phyloP scores from a whole-genome alignment of 1,140 invertebrate species.

The Bombus superbus region DNA sequence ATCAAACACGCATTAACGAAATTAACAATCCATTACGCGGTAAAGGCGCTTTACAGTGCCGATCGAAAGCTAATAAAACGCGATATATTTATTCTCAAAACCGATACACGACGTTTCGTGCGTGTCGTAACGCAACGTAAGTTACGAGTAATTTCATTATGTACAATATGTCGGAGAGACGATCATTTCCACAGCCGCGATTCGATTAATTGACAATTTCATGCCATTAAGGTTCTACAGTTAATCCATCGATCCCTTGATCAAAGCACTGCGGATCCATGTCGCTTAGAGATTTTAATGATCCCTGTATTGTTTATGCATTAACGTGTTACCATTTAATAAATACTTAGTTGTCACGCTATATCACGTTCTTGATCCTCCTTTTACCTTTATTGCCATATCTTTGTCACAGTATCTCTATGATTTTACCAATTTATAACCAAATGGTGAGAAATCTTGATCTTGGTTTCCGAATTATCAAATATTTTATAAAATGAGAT shows the following conservation, averaged over 20 bases:
- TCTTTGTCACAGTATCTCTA: not conserved
- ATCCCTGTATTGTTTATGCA: constrained; percentile 10
- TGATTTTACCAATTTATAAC: not conserved
- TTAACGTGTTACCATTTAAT: constrained; percentile 20
- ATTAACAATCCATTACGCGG: constrained; percentile 53
- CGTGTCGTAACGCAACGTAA: not conserved
- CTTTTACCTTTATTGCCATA: not conserved
- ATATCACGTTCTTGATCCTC: not conserved
- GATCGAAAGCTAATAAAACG: constrained; percentile 28
- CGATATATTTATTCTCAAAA: constrained; percentile 34
- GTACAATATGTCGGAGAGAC: not conserved
- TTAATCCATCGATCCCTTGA: constrained; percentile 56
- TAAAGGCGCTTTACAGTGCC: constrained; percentile 4
- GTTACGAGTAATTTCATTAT: constrained; percentile 20
- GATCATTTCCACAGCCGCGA: constrained; percentile 23
- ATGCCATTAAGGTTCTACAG: constrained; percentile 43
- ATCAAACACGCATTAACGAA: constrained; percentile 53
- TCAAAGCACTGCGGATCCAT: constrained; percentile 27
- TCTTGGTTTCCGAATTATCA: not conserved
- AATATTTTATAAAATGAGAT: not conserved
- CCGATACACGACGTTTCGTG: not conserved
- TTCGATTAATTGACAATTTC: constrained; percentile 48
- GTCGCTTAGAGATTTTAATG: constrained; percentile 50
- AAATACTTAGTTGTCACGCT: not conserved
- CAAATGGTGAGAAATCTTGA: not conserved